A percentile compares a stretch with the other conserved stretches of the same genome.
phyloP scores from a whole-genome alignment of 2,888 invertebrate species.

The Rhingia rostrata region DNA sequence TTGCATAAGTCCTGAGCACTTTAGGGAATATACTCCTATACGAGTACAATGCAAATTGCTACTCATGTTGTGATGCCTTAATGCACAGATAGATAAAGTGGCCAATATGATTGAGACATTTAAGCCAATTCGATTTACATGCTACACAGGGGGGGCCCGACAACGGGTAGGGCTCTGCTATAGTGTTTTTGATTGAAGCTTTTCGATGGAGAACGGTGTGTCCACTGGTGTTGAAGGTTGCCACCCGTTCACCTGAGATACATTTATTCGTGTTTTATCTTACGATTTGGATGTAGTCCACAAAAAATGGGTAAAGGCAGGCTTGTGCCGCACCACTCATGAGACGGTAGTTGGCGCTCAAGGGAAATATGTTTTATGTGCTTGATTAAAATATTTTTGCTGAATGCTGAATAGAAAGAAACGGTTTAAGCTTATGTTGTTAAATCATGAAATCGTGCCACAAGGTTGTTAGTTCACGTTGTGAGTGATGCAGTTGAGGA shows the following conservation, averaged over 20 bases:
- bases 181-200: neutral
- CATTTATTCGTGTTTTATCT: slow-evolving; percentile 41
- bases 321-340: neutral
- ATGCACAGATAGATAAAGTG: slow-evolving; percentile 3
- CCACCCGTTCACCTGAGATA: slow-evolving; percentile 62
- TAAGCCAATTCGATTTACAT: slow-evolving; percentile 52
- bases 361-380: slow-evolving; percentile 63
- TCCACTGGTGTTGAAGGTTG: slow-evolving; percentile 56
- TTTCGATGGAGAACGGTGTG: slow-evolving; percentile 20
- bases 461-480: slow-evolving; percentile 59
- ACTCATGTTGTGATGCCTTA: slow-evolving; percentile 34
- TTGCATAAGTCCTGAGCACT: slow-evolving; percentile 35
- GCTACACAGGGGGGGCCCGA: slow-evolving; percentile 1
- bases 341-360: slow-evolving; percentile 32
- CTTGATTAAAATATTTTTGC: slow-evolving; percentile 66
- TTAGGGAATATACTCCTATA: neutral
- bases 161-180: slow-evolving; percentile 7
- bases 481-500: slow-evolving; percentile 45
- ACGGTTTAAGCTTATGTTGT: slow-evolving; percentile 47
- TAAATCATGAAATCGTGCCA: slow-evolving; percentile 42
- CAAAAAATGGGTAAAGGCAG: slow-evolving; percentile 16
- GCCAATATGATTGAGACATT: slow-evolving; percentile 59
- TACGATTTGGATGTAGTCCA: slow-evolving; percentile 26
- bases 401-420: slow-evolving; percentile 53
- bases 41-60: slow-evolving; percentile 32